Conservation (phyloP, 1,140 invertebrate species). For the Caenorhabditis remanei region DNA sequence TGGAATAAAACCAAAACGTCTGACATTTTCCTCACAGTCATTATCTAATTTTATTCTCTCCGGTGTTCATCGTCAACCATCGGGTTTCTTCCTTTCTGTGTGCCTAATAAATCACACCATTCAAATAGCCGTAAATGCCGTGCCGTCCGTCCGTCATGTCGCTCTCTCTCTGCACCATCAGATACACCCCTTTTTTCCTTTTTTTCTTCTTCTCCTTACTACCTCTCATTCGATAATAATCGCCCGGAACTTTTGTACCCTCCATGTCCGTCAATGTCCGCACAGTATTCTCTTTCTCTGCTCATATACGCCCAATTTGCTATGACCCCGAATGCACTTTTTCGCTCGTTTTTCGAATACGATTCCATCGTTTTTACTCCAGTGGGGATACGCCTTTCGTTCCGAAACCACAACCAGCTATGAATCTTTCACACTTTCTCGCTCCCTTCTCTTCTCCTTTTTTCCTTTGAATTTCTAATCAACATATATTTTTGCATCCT, state of each 20-base stretch:
- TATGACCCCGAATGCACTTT: slow-evolving; percentile 53
- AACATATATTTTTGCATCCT: background rate
- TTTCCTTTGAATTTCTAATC: slow-evolving; percentile 33
- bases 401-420: background rate
- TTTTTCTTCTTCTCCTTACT: background rate
- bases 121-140: slow-evolving; percentile 39
- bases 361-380: background rate
- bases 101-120: slow-evolving; percentile 32
- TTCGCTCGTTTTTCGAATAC: background rate
- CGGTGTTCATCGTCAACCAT: background rate
- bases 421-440: slow-evolving; percentile 50
- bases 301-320: slow-evolving; percentile 46
- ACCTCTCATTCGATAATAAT: background rate
- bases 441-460: background rate
- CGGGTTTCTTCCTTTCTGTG: background rate
- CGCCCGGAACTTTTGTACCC: background rate
- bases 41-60: too few relatives aligned
- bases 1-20: too few relatives aligned
- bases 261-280: too few relatives aligned
- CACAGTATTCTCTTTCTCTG: background rate
- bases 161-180: background rate
- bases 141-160: background rate
- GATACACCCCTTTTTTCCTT: slow-evolving; percentile 15
- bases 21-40: too few relatives aligned
- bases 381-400: slow-evolving; percentile 10